Evolutionary conservation across 2,113 vertebrate genomes (phyloP), one percentile per base, ranked within the genome.

Genomic region (Dipodomys spectabilis): DNA sequence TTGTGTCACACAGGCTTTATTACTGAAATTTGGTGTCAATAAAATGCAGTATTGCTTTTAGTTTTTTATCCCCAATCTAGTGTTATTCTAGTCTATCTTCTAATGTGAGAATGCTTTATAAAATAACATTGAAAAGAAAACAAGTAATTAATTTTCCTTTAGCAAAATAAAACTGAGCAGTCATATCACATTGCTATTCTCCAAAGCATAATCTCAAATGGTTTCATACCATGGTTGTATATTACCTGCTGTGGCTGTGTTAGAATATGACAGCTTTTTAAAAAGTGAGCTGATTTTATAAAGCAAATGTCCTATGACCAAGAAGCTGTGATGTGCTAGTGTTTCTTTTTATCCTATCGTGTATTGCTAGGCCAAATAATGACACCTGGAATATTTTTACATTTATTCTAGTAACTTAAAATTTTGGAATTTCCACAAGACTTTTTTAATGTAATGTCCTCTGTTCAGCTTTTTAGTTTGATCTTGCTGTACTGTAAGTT

Each of bases 331-430:
- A 73, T 93, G 67, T 82, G 87, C 93, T 97, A 88, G 90, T 39
- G 1, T 94, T 96, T 93, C 94, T 90, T 95, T 30, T 1, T 73
- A 79, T 96, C 53, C 53, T 94, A 67, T 88, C 28, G 35, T 12
- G n/a, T 91, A 93, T 83, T 94, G 85, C 67, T 80, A 95, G 87
- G 91, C 89, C 95, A 97, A 92, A 64, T 90, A 92, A 94, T 96
- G 65, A 64, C 68, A 88, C 91, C 91, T 94, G 93, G 57, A 92
- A 86, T 93, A 95, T 95, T 97, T 96, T 95, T 95, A 96, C 95
- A 96, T 86, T 94, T 95, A 93, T 72, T 93, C 39, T 90, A 94
- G 68, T 95, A 87, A 95, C 83, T 65, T 94, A 95, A 93, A 91
- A 93, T 77, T 80, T 92, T 91, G 60, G 5, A 92, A 95, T 97